phyloP scores from a whole-genome alignment of 2,888 invertebrate genomes.

The Mimas tiliae region DNA sequence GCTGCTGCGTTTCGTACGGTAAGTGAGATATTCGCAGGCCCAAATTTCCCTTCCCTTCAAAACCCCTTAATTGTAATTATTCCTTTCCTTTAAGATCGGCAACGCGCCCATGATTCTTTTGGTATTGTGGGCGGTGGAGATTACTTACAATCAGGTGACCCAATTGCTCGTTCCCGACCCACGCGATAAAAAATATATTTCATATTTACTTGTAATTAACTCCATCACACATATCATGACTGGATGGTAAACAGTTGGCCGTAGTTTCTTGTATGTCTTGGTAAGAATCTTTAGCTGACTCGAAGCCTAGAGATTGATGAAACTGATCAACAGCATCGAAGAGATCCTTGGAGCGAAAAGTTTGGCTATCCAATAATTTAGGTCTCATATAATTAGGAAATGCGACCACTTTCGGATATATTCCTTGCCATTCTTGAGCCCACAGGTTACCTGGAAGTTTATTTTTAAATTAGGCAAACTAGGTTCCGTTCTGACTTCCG shows the following conservation, averaged over 20 bases:
- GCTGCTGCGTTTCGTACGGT: too few relatives aligned
- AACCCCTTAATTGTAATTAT: too few relatives aligned
- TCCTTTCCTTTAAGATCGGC: too few relatives aligned
- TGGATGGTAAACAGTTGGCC: conserved; percentile 87
- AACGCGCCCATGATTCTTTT: too few relatives aligned
- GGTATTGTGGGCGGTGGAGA: too few relatives aligned
- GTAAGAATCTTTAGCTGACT: conserved; percentile 85
- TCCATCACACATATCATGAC: conserved; percentile 88
- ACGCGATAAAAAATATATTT: too few relatives aligned
- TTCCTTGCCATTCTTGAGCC: conserved; percentile 86
- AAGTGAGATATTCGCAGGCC: too few relatives aligned
- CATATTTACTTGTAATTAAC: conserved; percentile 85
- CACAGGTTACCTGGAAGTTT: conserved; percentile 85
- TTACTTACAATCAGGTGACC: too few relatives aligned
- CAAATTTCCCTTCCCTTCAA: too few relatives aligned
- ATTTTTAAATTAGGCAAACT: too few relatives aligned
- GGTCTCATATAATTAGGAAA: conserved; percentile 83
- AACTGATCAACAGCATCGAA: conserved; percentile 86
- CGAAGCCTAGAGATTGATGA: conserved; percentile 85
- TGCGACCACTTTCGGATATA: conserved; percentile 77
- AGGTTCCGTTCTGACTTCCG: too few relatives aligned
- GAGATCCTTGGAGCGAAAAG: conserved; percentile 71
- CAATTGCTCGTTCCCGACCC: too few relatives aligned
- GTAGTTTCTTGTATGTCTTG: conserved; percentile 85
- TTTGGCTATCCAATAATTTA: conserved; percentile 68